phyloP scores from a whole-genome alignment of 2,888 invertebrate species.

The Drosophila vallismaia region DNA sequence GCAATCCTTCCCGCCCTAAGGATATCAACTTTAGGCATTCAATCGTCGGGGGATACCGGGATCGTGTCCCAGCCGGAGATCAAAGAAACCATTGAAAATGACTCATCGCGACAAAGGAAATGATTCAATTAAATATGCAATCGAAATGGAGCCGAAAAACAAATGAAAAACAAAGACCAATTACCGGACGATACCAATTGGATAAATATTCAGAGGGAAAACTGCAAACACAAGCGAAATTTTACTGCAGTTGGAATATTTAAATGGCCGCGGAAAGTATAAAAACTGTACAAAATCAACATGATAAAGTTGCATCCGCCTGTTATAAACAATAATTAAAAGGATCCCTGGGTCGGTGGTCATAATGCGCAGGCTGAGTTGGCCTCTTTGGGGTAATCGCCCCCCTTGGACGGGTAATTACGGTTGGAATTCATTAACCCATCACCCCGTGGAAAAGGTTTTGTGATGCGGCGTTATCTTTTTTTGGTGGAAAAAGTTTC shows the following conservation, averaged over 20 bases:
- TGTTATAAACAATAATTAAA: conserved; percentile 74
- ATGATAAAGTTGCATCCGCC: conserved; percentile 62
- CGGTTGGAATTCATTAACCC: conserved; percentile 71
- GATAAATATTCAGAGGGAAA: conserved; percentile 56
- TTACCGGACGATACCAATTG: conserved; percentile 62
- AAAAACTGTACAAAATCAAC: conserved; percentile 64
- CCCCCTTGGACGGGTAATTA: conserved; percentile 61
- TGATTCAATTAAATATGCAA: conserved; percentile 70
- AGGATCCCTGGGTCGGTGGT: conserved; percentile 54
- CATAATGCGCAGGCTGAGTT: conserved; percentile 4
- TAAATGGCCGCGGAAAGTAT: conserved; percentile 17
- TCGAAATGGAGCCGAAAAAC: conserved; percentile 53
- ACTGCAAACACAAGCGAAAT: conserved; percentile 47
- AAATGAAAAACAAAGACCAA: conserved; percentile 58
- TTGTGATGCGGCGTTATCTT: background rate
- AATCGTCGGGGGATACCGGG: conserved; percentile 13
- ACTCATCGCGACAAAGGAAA: conserved; percentile 10
- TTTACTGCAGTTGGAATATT: conserved; percentile 42
- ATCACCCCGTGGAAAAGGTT: conserved; percentile 19
- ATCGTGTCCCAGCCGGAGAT: background rate
- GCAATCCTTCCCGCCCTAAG: conserved; percentile 11
- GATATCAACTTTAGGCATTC: conserved; percentile 41
- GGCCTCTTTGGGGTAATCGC: conserved; percentile 20
- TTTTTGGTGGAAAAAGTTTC: background rate
- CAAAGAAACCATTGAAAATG: background rate